These are phyloP conservation scores for Masnerella sp. DNA, from an alignment of 2,888 invertebrate species.

Conservation along the genomic window DNA sequence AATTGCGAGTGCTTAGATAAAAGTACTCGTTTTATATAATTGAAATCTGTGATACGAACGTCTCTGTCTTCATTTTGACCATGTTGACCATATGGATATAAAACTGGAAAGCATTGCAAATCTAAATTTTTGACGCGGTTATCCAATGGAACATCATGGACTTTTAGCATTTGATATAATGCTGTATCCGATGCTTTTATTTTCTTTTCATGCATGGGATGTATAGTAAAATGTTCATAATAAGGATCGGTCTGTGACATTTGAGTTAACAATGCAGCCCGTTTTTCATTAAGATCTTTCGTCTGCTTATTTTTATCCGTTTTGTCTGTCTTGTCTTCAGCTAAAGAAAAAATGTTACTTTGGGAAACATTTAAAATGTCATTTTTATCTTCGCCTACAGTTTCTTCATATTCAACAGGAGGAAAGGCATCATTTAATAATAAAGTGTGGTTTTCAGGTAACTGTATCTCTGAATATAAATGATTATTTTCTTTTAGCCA, in stretches of 20 bases:
- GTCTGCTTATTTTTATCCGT: no score
- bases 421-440: constrained; percentile 34
- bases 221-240: constrained; percentile 6
- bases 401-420: constrained; percentile 42
- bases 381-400: constrained; percentile 6
- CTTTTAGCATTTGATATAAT: no score
- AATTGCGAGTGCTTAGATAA: constrained; percentile 1
- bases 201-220: constrained; percentile 13
- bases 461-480: constrained; percentile 62
- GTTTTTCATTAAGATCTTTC: constrained; percentile 1
- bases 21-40: not conserved
- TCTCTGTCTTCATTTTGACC: not conserved
- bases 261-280: not conserved
- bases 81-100: no score
- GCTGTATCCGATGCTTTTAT: not conserved
- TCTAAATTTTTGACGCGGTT: not conserved
- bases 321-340: no score
- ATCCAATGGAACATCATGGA: not conserved
- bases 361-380: no score
- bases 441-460: constrained; percentile 4
- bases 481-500: constrained; percentile 66
- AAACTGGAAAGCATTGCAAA: no score
- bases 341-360: no score
- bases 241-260: constrained; percentile 6
- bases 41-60: not conserved